Evolutionary conservation across 2,113 vertebrate species (phyloP).

Genomic region (Erpornis zantholeuca): DNA sequence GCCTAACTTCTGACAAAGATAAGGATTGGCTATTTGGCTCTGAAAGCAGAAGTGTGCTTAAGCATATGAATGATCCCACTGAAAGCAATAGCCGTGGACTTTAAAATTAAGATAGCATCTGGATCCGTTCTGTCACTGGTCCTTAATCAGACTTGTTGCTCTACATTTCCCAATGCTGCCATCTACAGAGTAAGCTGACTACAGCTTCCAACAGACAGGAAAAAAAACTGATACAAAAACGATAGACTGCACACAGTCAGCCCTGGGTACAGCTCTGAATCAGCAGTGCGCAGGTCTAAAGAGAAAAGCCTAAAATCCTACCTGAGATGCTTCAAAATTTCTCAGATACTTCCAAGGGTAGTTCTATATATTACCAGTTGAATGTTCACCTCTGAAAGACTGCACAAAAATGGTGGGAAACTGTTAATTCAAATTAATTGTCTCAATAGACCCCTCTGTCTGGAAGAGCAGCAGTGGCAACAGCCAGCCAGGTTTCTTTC

Average conservation of each 20-base stretch:
- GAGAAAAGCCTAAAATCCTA: background rate
- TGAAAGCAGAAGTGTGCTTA: background rate
- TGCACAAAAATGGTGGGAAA: background rate
- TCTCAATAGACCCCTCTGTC: background rate
- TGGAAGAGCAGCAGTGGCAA: background rate
- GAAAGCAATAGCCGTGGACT: background rate
- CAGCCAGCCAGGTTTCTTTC: background rate
- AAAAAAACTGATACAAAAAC: background rate
- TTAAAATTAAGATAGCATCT: background rate
- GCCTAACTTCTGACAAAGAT: background rate
- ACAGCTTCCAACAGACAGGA: background rate
- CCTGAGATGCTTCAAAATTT: background rate
- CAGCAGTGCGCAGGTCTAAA: background rate
- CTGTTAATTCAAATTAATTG: background rate
- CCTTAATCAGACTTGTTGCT: background rate
- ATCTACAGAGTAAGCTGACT: constrained; percentile 39
- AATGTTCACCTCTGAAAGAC: background rate
- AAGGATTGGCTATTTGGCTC: background rate
- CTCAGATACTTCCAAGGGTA: background rate
- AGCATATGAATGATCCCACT: background rate
- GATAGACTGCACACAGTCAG: background rate
- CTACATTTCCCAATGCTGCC: constrained; percentile 62
- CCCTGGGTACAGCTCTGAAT: background rate
- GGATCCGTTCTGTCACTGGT: background rate
- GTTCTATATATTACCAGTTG: background rate